These are phyloP conservation scores for Drosophila triauraria DNA, from an alignment of 1,140 invertebrate species.

Conservation along the genomic window DNA sequence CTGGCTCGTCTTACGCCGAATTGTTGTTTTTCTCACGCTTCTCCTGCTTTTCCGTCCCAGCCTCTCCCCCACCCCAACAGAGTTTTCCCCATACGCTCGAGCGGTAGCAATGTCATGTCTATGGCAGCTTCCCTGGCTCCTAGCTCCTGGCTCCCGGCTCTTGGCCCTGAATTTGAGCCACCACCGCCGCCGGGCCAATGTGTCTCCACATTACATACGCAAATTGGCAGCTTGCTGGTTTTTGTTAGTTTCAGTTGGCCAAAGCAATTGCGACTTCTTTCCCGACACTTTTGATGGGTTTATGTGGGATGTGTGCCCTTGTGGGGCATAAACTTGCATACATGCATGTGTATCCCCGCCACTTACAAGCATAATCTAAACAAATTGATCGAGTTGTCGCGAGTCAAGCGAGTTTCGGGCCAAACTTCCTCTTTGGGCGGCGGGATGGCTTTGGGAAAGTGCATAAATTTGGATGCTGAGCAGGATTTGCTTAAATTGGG, in stretches of 20 bases:
- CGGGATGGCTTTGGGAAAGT: too few relatives aligned
- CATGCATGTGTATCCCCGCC: conserved; percentile 2
- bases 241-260: conserved; percentile 48
- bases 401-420: conserved; percentile 13
- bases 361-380: conserved; percentile 55
- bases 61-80: neutral
- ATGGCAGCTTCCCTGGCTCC: conserved; percentile 21
- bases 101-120: conserved; percentile 38
- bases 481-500: too few relatives aligned
- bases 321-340: conserved; percentile 1
- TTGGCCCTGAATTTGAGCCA: conserved; percentile 35
- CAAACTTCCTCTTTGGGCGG: conserved; percentile 2
- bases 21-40: conserved; percentile 67
- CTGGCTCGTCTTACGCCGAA: conserved; percentile 21
- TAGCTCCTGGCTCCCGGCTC: neutral
- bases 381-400: conserved; percentile 74
- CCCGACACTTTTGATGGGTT: conserved; percentile 55
- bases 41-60: conserved; percentile 2
- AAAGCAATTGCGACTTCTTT: conserved; percentile 47
- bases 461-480: neutral
- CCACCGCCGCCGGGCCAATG: neutral
- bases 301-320: conserved; percentile 17
- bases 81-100: conserved; percentile 17
- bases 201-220: conserved; percentile 49
- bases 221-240: conserved; percentile 60